phyloP scores from a whole-genome alignment of 2,888 invertebrate species.

The Amphipoea oculea region DNA sequence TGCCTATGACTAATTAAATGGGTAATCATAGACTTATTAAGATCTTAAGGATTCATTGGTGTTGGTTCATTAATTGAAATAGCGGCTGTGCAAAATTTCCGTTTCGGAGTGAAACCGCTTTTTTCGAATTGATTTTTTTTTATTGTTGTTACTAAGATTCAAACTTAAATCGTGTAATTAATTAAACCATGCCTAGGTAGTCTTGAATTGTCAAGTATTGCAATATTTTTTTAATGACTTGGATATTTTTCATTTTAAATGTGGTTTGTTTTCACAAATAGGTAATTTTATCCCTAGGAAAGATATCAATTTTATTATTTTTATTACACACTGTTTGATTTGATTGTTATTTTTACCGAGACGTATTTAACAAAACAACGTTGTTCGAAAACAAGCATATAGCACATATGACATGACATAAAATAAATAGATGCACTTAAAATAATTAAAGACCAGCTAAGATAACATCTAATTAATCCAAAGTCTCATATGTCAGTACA shows the following conservation, averaged over 20 bases:
- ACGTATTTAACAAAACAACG: background rate
- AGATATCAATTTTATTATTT: background rate
- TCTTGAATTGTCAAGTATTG: background rate
- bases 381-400: constrained; percentile 9
- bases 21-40: background rate
- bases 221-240: background rate
- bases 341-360: background rate
- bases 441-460: constrained; percentile 43
- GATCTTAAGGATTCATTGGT: background rate
- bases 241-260: background rate
- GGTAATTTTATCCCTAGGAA: background rate
- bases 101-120: background rate
- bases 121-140: background rate
- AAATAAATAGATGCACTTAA: constrained; percentile 40
- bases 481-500: constrained; percentile 41
- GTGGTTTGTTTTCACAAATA: background rate
- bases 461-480: constrained; percentile 43
- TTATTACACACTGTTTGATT: background rate
- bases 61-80: background rate
- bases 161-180: background rate
- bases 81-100: background rate
- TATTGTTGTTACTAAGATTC: background rate
- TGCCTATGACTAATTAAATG: constrained; percentile 26
- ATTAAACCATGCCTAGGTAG: background rate
- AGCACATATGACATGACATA: constrained; percentile 14